Base-by-base conservation (phyloP, 2,888 invertebrate species). In the Apamea crenata region DNA sequence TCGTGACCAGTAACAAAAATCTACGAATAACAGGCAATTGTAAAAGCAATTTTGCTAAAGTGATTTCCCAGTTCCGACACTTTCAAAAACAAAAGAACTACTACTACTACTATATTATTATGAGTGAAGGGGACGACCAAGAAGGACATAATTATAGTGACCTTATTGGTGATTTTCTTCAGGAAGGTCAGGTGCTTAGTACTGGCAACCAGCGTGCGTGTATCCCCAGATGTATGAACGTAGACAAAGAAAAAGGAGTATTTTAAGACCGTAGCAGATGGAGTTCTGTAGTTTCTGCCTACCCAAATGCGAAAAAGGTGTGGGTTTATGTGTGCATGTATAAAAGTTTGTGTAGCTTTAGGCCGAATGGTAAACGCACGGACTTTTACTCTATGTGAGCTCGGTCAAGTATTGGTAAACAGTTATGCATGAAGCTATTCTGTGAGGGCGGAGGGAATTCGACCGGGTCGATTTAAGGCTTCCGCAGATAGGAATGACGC, bases 351-450 rank as follows among this genome's bases (percentile, higher is more conserved):
- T 21, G n/a, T 81, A 50, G 73, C 81, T 78, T 29, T 40, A n/a
- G 5, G 50, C 59, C 73, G 81, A 78, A 40, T 61, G 7, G 25
- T 81, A 78, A 78, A 81, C 32, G 59, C 32, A n/a, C 2, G 29
- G 40, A 81, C 73, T 81, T 61, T 81, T 29, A 61, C 50, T 71
- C 29, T 36, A 47, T 50, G 25, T 50, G 29, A 59, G 10, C 1
- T 59, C 81, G 25, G 72, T 81, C 81, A 71, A 61, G 69, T 70
- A 47, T 47, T 80, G 36, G 66, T 29, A 36, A 36, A 78, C 25
- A 61, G 81, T 71, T 80, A 71, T 81, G 59, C 40, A 81, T 80
- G 72, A 71, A 40, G 7, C 47, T 61, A 50, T 59, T 69, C 36
- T 50, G 29, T 6, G 47, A 40, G 56, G 32, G 70, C 44, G 8